These are phyloP conservation scores for Nipponia nippon DNA, from an alignment of 2,113 vertebrate species.

Conservation along the genomic window DNA sequence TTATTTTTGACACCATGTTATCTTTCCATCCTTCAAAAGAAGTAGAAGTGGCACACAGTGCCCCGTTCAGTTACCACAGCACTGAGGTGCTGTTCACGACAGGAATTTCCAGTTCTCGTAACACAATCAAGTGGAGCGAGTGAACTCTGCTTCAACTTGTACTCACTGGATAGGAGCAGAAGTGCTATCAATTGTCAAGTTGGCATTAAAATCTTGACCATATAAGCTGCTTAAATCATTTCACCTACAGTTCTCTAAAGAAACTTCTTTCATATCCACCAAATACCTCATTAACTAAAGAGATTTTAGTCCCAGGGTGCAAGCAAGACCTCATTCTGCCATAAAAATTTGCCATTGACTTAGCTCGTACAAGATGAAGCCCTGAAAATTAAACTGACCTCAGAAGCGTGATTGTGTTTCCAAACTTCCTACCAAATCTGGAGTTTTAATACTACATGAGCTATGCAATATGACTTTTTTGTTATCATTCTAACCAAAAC, in stretches of 20 bases:
- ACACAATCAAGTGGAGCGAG: not conserved
- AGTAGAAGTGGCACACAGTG: accelerated
- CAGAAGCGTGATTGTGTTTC: not conserved
- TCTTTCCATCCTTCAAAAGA: not conserved
- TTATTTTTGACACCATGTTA: not conserved
- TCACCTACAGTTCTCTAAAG: not conserved
- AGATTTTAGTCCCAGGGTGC: not conserved
- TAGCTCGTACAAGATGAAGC: not conserved
- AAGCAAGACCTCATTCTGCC: not conserved
- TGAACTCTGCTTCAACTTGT: not conserved
- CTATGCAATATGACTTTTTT: not conserved
- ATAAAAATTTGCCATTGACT: not conserved
- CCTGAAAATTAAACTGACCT: not conserved
- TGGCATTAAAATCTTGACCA: not conserved
- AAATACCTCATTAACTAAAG: not conserved
- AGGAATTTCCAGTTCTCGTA: not conserved
- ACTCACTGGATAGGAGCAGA: not conserved
- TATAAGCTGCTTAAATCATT: not conserved
- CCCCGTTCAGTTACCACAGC: not conserved
- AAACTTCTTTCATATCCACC: not conserved
- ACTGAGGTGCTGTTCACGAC: not conserved
- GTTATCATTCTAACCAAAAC: not conserved
- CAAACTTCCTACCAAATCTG: not conserved
- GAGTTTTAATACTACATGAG: not conserved
- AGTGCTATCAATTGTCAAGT: not conserved